Conservation (phyloP, 2,797 vertebrate genomes). For the Taeniopygia guttata region DNA sequence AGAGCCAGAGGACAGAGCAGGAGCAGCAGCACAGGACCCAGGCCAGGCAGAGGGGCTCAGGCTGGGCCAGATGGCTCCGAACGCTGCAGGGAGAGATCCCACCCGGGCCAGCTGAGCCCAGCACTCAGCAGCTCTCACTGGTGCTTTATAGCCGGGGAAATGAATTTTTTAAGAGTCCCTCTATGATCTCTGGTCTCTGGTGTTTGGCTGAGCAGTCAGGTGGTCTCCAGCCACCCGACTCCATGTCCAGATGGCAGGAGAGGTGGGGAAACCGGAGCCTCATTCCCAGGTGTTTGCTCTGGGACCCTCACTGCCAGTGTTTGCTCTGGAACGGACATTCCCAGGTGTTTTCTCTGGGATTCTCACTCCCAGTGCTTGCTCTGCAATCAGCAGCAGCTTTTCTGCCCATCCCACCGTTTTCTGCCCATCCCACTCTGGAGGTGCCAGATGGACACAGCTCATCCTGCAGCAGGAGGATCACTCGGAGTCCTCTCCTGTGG, state of each 20-base stretch:
- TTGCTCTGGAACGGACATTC: background rate
- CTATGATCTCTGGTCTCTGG: background rate
- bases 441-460: rapidly evolving
- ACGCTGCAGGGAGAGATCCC: rapidly evolving
- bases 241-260: background rate
- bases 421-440: background rate
- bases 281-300: background rate
- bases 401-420: background rate
- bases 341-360: background rate
- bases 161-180: constrained; percentile 23
- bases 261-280: background rate
- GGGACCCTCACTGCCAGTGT: background rate
- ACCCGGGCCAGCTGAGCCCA: background rate
- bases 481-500: rapidly evolving
- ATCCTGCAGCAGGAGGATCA: background rate
- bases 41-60: background rate
- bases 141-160: background rate
- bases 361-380: background rate
- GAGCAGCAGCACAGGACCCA: background rate
- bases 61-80: background rate
- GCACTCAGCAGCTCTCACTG: background rate
- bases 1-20: background rate
- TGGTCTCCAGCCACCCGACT: background rate
- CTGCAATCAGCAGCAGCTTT: background rate
- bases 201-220: background rate